These are phyloP conservation scores for Orchesella flavescens DNA, from an alignment of 2,888 invertebrate species.

Conservation along the genomic window DNA sequence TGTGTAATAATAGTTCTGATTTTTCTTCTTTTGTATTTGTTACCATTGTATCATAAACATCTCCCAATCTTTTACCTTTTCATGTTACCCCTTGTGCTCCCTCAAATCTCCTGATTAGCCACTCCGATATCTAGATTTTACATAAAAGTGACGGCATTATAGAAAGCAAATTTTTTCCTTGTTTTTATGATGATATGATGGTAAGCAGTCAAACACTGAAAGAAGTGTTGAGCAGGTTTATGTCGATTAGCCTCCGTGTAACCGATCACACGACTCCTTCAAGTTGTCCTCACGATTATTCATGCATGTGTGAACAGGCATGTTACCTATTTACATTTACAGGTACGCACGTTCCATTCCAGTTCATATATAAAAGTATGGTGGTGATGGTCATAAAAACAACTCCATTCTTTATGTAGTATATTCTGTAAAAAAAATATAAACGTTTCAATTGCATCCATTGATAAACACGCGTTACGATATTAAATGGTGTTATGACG, in stretches of 20 bases:
- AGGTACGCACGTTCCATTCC: slow-evolving; percentile 3
- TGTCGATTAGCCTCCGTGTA: no score
- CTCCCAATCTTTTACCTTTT: not conserved
- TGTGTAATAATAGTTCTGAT: not conserved
- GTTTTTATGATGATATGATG: not conserved
- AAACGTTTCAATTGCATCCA: not conserved
- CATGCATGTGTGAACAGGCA: not conserved
- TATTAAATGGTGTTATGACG: not conserved
- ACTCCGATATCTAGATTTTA: no score
- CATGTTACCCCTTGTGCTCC: no score
- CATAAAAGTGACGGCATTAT: not conserved
- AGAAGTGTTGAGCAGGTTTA: not conserved
- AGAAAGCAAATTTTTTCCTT: not conserved
- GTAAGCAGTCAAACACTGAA: not conserved
- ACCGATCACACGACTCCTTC: no score
- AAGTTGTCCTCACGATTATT: not conserved
- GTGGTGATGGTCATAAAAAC: not conserved
- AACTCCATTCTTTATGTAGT: no score
- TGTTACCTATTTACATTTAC: not conserved
- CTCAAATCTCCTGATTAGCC: no score
- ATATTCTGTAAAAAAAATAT: not conserved
- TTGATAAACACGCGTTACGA: not conserved
- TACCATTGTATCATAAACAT: not conserved
- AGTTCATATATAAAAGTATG: not conserved
- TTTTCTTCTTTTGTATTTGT: not conserved